These are phyloP conservation scores for Mimas tiliae DNA, from an alignment of 2,888 invertebrate genomes.

Conservation along the genomic window DNA sequence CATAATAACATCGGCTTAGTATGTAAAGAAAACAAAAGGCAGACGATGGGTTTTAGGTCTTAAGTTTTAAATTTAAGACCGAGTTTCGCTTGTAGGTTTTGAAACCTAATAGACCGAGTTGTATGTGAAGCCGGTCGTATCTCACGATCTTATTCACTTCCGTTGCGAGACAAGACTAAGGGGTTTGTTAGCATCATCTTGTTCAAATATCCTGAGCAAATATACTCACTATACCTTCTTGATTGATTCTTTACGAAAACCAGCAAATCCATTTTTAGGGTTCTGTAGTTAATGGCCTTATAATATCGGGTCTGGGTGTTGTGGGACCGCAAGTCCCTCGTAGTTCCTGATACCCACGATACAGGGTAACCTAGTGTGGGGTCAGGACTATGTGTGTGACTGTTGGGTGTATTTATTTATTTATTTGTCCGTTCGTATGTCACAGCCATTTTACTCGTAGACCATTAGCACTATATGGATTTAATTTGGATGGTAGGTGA, in stretches of 20 bases:
- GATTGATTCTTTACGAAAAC: constrained; percentile 2
- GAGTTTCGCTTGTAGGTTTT: background rate
- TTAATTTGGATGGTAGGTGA: too few species aligned
- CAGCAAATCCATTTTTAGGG: background rate
- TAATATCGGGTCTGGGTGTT: too few species aligned
- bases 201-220: constrained; percentile 49
- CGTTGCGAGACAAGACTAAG: constrained; percentile 38
- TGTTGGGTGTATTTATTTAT: too few species aligned
- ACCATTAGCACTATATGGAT: too few species aligned
- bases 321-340: too few species aligned
- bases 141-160: constrained; percentile 36
- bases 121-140: constrained; percentile 17
- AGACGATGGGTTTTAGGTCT: background rate
- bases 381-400: too few species aligned
- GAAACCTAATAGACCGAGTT: background rate
- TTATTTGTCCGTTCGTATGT: too few species aligned
- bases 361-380: too few species aligned
- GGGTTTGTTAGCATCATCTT: constrained; percentile 47
- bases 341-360: too few species aligned
- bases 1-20: constrained; percentile 10
- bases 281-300: too few species aligned
- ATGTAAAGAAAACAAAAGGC: background rate
- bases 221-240: constrained; percentile 22
- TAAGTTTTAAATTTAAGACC: background rate
- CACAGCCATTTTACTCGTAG: too few species aligned